A percentile compares a stretch with the other conserved stretches of the same genome.
Conservation (phyloP, 2,888 invertebrate genomes). For the Trypoxylon attenuatum region DNA sequence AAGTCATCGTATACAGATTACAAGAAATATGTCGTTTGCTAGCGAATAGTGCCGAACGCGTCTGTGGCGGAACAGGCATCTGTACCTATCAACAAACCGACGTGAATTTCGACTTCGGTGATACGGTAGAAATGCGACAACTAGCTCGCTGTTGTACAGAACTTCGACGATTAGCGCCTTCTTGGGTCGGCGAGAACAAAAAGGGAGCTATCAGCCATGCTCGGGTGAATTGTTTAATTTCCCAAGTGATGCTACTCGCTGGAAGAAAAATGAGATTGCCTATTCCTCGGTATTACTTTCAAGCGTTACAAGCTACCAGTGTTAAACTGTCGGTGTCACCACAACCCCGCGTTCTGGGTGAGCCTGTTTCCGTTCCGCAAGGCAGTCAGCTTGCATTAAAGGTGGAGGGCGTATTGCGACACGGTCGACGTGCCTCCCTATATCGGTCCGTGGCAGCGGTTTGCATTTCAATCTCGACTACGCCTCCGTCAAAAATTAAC, state of each 20-base stretch:
- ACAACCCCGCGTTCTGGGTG: conserved; percentile 86
- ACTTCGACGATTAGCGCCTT: conserved; percentile 69
- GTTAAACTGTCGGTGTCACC: conserved; percentile 89
- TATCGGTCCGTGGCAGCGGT: conserved; percentile 84
- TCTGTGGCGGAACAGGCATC: conserved; percentile 75
- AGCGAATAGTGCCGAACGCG: conserved; percentile 84
- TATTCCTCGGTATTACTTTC: conserved; percentile 88
- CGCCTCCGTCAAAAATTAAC: conserved; percentile 73
- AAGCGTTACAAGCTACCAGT: conserved; percentile 88
- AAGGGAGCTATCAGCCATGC: conserved; percentile 67
- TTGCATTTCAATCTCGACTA: conserved; percentile 82
- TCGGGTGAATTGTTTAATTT: conserved; percentile 78
- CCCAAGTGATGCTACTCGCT: conserved; percentile 76
- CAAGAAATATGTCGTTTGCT: conserved; percentile 88
- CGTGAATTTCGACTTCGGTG: conserved; percentile 65
- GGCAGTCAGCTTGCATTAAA: conserved; percentile 92
- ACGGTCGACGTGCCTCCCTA: conserved; percentile 81
- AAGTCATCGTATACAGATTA: conserved; percentile 76
- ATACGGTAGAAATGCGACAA: conserved; percentile 70
- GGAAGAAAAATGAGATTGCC: conserved; percentile 76
- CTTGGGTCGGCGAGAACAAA: conserved; percentile 72
- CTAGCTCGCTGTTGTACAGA: conserved; percentile 67
- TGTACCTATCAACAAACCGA: conserved; percentile 59
- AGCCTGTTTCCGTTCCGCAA: conserved; percentile 88
- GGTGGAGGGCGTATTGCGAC: conserved; percentile 94